Evolutionary conservation across 2,888 invertebrate genomes (phyloP), one percentile per base, ranked within the genome.

Genomic region (Athrips mouffetella): DNA sequence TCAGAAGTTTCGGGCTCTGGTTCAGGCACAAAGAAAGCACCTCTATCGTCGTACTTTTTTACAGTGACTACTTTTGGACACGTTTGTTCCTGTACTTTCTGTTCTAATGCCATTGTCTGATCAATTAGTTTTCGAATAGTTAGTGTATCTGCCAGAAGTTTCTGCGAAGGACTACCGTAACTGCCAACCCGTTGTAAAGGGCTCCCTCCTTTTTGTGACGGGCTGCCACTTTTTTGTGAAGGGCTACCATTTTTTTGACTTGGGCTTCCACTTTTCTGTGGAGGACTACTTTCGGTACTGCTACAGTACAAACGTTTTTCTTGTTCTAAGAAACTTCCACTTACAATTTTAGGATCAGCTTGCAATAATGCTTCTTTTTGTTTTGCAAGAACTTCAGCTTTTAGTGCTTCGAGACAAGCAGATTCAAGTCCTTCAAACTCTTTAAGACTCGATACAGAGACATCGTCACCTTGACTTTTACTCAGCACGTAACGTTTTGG

Each of bases 341-440:
- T 89, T 1, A 85, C 86, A 59, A 83, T 76, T 60, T 89, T 89
- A 10, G 89, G 89, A 58, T 92, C 92, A 1, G 91, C 91, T 46
- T 90, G 74, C 5, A 97, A 77, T 46, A 94, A 73, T 15, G 94
- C 94, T 64, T 96, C 96, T 73, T 97, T 96, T 78, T 96, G 95
- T 64, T 94, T 93, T 0, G 94, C 96, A 53, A 93, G 91, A 39
- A 94, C 90, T 84, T 97, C 97, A 45, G 95, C 94, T 61, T 92
- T 91, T 55, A 95, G 92, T 0, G 94, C 96, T 73, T 95, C 96
- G 39, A 94, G 90, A 64, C 96, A 95, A 16, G 97, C 97, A 53
- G 92, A 93, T 82, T 98, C 98, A 1, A 98, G 78, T 0, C 95
- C 94, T 87, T 98, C 98, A 74, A 98, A 98, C 74, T 98, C 98